Conservation (phyloP, 2,888 invertebrate species). For the Gasteruption jaculator region DNA sequence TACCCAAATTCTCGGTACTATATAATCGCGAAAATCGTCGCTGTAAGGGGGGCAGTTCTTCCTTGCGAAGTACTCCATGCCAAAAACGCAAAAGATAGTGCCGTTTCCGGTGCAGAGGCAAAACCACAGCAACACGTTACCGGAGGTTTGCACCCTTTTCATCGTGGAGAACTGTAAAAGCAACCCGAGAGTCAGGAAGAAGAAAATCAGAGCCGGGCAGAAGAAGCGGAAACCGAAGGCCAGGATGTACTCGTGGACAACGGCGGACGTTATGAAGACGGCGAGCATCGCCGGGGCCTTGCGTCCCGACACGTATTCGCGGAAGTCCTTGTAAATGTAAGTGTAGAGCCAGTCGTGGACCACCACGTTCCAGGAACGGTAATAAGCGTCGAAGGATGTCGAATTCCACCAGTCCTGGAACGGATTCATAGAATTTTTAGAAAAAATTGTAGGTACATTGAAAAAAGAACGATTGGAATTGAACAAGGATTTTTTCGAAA, state of each 20-base stretch:
- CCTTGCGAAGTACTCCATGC: constrained; percentile 83
- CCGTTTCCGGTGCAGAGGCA: constrained; percentile 75
- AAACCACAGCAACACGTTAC: constrained; percentile 85
- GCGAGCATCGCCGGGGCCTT: constrained; percentile 57
- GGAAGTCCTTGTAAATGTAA: constrained; percentile 73
- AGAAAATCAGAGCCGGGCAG: constrained; percentile 77
- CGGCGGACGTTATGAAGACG: constrained; percentile 77
- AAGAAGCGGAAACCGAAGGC: constrained; percentile 77
- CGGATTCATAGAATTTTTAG: constrained; percentile 2
- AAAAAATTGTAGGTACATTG: constrained; percentile 4
- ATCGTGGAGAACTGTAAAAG: constrained; percentile 57
- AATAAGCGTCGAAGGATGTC: constrained; percentile 75
- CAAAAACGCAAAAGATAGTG: constrained; percentile 69
- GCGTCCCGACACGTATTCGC: constrained; percentile 51
- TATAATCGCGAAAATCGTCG: constrained; percentile 50
- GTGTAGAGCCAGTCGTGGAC: constrained; percentile 93
- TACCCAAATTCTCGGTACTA: constrained; percentile 55
- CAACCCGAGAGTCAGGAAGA: constrained; percentile 71
- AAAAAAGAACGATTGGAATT: no score
- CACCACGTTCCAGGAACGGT: constrained; percentile 92
- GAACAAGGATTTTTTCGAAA: no score
- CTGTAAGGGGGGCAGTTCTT: constrained; percentile 62
- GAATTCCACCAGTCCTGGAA: constrained; percentile 92
- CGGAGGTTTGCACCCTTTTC: constrained; percentile 52
- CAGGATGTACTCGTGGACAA: constrained; percentile 85